Conservation (phyloP, 1,140 invertebrate genomes). For the Neodiprion fabricii region DNA sequence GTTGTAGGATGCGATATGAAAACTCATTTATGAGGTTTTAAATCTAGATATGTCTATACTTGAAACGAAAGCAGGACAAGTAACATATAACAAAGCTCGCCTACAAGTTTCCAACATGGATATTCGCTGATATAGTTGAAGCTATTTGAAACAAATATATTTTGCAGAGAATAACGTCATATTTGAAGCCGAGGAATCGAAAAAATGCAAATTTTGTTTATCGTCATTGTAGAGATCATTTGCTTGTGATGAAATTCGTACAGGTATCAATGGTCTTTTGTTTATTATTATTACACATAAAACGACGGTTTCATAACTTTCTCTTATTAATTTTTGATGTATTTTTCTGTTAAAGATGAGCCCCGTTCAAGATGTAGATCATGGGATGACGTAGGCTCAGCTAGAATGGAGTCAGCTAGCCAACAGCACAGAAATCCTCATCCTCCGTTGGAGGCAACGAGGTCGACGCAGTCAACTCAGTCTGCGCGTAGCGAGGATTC, state of each 20-base stretch:
- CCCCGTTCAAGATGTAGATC: constrained; percentile 64
- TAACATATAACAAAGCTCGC: too few relatives aligned
- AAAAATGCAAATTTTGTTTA: not conserved
- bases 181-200: not conserved
- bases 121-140: too few relatives aligned
- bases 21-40: too few relatives aligned
- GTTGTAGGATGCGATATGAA: too few relatives aligned
- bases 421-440: constrained; percentile 48
- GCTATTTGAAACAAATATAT: too few relatives aligned
- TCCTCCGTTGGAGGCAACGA: constrained; percentile 51
- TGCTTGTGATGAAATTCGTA: not conserved
- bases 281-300: not conserved
- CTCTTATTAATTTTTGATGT: not conserved
- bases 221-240: not conserved
- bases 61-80: too few relatives aligned
- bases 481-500: constrained; percentile 64
- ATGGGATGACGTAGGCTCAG: constrained; percentile 65
- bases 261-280: not conserved
- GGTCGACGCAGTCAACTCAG: constrained; percentile 56
- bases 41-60: too few relatives aligned
- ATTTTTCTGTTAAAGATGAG: constrained; percentile 60
- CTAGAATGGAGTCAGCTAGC: constrained; percentile 55
- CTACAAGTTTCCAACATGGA: too few relatives aligned
- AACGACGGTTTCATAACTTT: too few relatives aligned
- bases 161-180: too few relatives aligned